Evolutionary conservation across 2,888 invertebrate species (phyloP).

Genomic region (Mimas tiliae): DNA sequence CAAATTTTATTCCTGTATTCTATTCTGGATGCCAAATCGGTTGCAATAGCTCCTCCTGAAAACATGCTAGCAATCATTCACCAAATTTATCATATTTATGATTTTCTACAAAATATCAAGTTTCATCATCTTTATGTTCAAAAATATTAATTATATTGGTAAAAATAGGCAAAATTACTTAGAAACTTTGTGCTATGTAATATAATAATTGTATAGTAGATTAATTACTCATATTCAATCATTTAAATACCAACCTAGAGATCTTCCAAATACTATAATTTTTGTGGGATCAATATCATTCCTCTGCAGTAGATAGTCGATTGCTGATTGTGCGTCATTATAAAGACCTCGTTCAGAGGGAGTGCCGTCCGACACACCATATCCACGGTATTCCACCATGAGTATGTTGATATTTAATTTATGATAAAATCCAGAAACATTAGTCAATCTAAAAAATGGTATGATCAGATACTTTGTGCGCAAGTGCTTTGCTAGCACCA

Average conservation of each 20-base stretch:
- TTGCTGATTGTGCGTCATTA: slow-evolving; percentile 93
- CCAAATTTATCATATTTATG: too few relatives aligned
- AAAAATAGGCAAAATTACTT: not conserved
- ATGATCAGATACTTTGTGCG: not conserved
- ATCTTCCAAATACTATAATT: slow-evolving; percentile 96
- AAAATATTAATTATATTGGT: not conserved
- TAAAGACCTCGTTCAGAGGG: slow-evolving; percentile 95
- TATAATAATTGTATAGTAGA: not conserved
- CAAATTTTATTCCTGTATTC: slow-evolving; percentile 92
- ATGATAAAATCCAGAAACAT: slow-evolving; percentile 93
- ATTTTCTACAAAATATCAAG: too few relatives aligned
- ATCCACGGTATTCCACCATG: slow-evolving; percentile 97
- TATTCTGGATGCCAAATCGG: slow-evolving; percentile 91
- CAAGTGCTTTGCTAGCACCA: too few relatives aligned
- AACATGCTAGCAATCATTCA: slow-evolving; percentile 25
- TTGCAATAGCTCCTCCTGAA: slow-evolving; percentile 95
- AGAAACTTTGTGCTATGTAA: too few relatives aligned
- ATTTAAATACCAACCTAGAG: slow-evolving; percentile 85
- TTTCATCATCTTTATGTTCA: too few relatives aligned
- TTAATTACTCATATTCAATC: not conserved
- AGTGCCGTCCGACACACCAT: slow-evolving; percentile 94
- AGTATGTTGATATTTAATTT: slow-evolving; percentile 93
- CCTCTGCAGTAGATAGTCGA: slow-evolving; percentile 92
- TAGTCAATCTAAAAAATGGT: slow-evolving; percentile 87
- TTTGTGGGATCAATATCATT: slow-evolving; percentile 93